Percentiles rank a stretch among this genome's conserved stretches.
These are phyloP conservation scores for Argyra leucocephala DNA, from an alignment of 2,888 invertebrate species.

Conservation along the genomic window DNA sequence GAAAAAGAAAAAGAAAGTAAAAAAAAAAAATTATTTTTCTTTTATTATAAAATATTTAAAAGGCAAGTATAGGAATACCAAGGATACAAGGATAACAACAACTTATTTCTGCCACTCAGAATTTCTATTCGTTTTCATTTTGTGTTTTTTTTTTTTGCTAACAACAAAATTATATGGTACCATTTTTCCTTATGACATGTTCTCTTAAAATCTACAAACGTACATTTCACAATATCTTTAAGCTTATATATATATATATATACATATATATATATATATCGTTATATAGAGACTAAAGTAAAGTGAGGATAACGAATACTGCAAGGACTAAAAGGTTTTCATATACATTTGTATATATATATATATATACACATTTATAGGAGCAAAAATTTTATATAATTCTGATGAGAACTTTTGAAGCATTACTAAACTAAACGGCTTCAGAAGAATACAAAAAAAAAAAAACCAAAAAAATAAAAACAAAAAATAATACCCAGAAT, in stretches of 20 bases:
- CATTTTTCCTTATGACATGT: slow-evolving; percentile 3
- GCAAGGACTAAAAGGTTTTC: too few relatives aligned
- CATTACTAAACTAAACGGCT: slow-evolving; percentile 1
- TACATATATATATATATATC: too few relatives aligned
- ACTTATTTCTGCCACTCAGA: background rate
- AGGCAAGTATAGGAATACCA: background rate
- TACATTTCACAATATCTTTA: background rate
- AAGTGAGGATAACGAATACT: too few relatives aligned
- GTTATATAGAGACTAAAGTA: too few relatives aligned
- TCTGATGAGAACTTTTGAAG: background rate
- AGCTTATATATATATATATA: too few relatives aligned
- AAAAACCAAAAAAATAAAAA: background rate
- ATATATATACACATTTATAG: too few relatives aligned
- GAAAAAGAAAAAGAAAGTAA: background rate
- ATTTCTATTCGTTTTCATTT: background rate
- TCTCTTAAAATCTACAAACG: background rate
- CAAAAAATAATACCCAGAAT: background rate
- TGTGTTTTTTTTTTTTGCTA: background rate
- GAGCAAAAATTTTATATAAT: background rate
- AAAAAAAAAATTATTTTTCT: too few relatives aligned
- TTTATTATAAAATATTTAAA: too few relatives aligned
- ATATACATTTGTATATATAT: too few relatives aligned
- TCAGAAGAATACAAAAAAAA: background rate
- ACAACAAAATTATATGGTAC: background rate
- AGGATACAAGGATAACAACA: background rate